Conservation (phyloP, 2,113 vertebrate genomes). For the Zosterops hypoxanthus region DNA sequence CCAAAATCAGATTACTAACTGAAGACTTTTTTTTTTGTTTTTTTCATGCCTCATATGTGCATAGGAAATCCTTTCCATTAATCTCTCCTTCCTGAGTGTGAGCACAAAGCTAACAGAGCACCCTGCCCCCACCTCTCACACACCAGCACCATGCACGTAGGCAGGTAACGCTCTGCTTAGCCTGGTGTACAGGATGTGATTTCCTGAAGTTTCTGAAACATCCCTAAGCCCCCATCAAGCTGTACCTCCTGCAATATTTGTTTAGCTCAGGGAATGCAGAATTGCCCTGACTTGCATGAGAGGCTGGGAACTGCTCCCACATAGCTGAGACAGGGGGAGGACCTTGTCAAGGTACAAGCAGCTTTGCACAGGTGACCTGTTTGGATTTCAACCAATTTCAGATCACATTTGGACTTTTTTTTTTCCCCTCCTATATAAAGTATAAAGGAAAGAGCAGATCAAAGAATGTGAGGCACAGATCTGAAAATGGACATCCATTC, state of each 20-base stretch:
- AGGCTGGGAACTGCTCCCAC: conserved; percentile 1
- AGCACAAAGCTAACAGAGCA: background rate
- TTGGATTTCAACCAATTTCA: background rate
- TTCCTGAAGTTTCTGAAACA: background rate
- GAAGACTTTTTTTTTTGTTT: no score
- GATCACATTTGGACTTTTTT: background rate
- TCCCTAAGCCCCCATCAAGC: background rate
- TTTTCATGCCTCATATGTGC: background rate
- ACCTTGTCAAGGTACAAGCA: background rate
- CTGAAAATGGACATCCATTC: background rate
- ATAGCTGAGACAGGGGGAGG: background rate
- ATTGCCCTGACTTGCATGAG: conserved; percentile 3
- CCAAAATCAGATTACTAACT: background rate
- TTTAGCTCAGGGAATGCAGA: conserved; percentile 4
- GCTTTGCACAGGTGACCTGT: background rate
- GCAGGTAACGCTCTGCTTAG: background rate
- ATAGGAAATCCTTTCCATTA: background rate
- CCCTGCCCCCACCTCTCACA: background rate
- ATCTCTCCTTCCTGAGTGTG: background rate
- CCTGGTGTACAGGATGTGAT: background rate
- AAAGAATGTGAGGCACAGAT: background rate
- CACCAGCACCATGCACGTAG: background rate
- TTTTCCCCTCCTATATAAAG: background rate
- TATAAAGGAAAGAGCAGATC: background rate
- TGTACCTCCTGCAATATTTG: background rate